These are phyloP conservation scores for Sebastes umbrosus DNA, from an alignment of 2,797 vertebrate genomes.

Conservation along the genomic window DNA sequence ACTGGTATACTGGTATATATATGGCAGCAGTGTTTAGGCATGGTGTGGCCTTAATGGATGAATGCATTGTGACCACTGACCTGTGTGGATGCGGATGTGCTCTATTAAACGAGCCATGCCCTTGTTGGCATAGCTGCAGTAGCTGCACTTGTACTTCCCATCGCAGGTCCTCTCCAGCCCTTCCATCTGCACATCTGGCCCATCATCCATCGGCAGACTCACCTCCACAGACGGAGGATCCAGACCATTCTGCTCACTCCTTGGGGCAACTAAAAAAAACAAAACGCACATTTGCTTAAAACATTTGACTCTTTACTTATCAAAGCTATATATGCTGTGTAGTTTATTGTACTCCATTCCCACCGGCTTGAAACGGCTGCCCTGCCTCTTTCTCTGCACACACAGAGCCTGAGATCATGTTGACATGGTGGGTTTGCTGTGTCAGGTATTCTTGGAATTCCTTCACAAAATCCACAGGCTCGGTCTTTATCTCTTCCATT, in stretches of 20 bases:
- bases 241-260: conserved; percentile 88
- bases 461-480: conserved; percentile 97
- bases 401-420: conserved; percentile 98
- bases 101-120: conserved; percentile 96
- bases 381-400: conserved; percentile 91
- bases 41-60: background rate
- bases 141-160: conserved; percentile 97
- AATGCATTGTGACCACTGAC: conserved; percentile 67
- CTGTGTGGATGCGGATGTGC: conserved; percentile 98
- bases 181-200: conserved; percentile 92
- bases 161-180: conserved; percentile 97
- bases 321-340: background rate
- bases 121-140: conserved; percentile 98
- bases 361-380: conserved; percentile 65
- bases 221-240: conserved; percentile 95
- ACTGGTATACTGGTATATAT: background rate
- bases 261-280: conserved; percentile 75
- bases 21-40: no score
- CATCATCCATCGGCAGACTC: conserved; percentile 89
- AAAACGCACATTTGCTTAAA: background rate
- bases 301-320: rapidly evolving
- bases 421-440: conserved; percentile 98
- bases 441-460: conserved; percentile 99
- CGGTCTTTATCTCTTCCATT: conserved; percentile 98
- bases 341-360: background rate